These are phyloP conservation scores for Xestia sexstrigata DNA, from an alignment of 2,888 invertebrate genomes.

Conservation along the genomic window DNA sequence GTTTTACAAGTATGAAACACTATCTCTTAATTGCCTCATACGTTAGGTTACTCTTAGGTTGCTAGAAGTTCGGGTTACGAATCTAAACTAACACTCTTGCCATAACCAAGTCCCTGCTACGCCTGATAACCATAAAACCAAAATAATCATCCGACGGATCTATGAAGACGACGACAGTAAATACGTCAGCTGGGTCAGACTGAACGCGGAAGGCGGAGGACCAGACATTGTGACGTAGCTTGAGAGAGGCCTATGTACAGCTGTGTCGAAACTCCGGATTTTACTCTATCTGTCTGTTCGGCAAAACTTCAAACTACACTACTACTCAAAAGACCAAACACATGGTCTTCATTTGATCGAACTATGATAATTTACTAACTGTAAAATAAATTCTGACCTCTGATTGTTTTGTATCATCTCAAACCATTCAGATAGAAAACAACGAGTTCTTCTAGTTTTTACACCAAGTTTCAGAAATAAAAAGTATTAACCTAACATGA, in stretches of 20 bases:
- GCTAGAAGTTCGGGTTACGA: not conserved
- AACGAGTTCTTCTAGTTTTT: not conserved
- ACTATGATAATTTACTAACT: not conserved
- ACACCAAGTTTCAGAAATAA: not conserved
- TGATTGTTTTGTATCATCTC: not conserved
- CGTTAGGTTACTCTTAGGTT: not conserved
- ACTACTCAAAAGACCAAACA: not conserved
- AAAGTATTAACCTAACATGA: constrained; percentile 18
- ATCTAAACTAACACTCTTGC: not conserved
- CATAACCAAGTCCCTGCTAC: not conserved
- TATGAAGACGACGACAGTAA: not conserved
- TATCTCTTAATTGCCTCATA: not conserved
- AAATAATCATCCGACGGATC: not conserved
- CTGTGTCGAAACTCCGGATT: not conserved
- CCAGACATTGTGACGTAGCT: not conserved
- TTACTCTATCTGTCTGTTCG: not conserved
- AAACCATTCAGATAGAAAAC: not conserved
- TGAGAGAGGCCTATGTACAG: not conserved
- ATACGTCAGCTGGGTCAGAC: not conserved
- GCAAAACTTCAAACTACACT: not conserved
- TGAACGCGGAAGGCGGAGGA: not conserved
- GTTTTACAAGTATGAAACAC: not conserved
- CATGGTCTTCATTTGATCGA: not conserved
- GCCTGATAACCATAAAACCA: too few relatives aligned
- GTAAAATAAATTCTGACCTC: not conserved